Evolutionary conservation across 2,113 vertebrate genomes (phyloP).

Genomic region (Mustela nigripes): DNA sequence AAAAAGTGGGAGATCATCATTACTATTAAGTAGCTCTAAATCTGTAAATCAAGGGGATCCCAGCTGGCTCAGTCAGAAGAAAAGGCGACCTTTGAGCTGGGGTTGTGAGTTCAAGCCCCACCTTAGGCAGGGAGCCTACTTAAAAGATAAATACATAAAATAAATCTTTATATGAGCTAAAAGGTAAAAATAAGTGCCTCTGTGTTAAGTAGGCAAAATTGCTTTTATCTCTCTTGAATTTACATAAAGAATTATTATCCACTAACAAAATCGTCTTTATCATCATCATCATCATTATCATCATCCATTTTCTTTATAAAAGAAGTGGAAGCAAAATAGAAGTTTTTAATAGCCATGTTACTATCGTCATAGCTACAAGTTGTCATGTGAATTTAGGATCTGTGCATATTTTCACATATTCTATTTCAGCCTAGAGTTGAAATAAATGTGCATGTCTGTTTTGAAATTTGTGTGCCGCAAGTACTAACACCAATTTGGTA

Average conservation of each 20-base stretch:
- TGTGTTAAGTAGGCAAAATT: neutral
- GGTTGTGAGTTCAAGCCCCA: neutral
- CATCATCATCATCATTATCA: neutral
- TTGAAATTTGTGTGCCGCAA: neutral
- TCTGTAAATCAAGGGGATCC: neutral
- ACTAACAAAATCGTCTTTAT: neutral
- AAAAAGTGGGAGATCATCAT: neutral
- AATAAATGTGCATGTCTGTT: neutral
- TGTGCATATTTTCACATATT: neutral
- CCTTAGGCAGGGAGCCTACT: neutral
- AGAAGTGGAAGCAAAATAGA: neutral
- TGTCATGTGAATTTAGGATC: neutral
- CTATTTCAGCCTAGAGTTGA: neutral
- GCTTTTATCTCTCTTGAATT: neutral
- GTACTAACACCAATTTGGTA: neutral
- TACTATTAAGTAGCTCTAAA: neutral
- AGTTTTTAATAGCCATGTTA: neutral
- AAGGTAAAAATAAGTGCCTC: neutral
- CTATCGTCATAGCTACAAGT: neutral
- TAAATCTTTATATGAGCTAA: neutral
- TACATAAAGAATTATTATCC: neutral
- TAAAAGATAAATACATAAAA: neutral
- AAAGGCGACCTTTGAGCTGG: neutral
- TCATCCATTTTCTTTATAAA: neutral
- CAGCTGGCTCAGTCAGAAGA: neutral